These are phyloP conservation scores for Propithecus coquereli DNA, from an alignment of 2,113 vertebrate species.

Conservation along the genomic window DNA sequence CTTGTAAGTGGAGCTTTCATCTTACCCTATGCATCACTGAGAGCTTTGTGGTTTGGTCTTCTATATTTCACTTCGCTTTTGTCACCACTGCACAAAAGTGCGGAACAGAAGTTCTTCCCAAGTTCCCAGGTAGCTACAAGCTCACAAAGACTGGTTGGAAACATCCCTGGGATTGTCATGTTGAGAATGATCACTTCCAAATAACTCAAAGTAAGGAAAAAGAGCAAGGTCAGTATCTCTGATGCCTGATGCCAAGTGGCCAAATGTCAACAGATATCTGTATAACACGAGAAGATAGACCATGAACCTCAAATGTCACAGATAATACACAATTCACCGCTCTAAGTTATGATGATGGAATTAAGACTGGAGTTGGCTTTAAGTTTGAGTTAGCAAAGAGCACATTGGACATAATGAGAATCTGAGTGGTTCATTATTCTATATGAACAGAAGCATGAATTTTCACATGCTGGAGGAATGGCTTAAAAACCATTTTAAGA, in stretches of 20 bases:
- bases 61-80: background rate
- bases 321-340: background rate
- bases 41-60: background rate
- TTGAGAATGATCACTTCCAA: background rate
- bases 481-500: background rate
- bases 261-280: background rate
- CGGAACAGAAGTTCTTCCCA: background rate
- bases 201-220: background rate
- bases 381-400: background rate
- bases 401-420: background rate
- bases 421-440: background rate
- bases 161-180: background rate
- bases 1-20: background rate
- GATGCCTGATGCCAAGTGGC: background rate
- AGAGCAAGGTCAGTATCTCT: background rate
- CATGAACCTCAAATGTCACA: background rate
- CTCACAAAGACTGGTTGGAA: background rate
- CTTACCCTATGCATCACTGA: background rate
- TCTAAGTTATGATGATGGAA: background rate
- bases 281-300: background rate
- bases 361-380: background rate
- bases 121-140: background rate
- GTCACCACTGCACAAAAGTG: background rate
- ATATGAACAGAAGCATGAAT: background rate
- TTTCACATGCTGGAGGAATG: background rate